These are phyloP conservation scores for Alviniconcha strummeri DNA, from an alignment of 2,888 invertebrate species.

Conservation along the genomic window DNA sequence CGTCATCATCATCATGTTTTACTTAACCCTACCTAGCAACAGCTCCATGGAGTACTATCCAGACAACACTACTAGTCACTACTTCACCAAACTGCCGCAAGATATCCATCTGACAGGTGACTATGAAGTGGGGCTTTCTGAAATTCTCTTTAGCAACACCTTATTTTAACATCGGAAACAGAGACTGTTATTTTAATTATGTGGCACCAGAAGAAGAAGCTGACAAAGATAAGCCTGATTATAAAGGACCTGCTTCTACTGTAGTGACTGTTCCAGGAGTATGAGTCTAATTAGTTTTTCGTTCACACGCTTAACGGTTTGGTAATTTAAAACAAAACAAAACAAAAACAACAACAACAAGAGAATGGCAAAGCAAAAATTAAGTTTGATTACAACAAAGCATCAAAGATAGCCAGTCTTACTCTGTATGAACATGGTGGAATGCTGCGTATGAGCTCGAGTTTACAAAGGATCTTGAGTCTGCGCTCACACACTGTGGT, in stretches of 20 bases:
- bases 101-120: not conserved
- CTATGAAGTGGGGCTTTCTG: not conserved
- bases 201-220: not conserved
- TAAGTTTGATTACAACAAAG: not conserved
- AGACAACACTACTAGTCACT: slow-evolving; percentile 2
- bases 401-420: not conserved
- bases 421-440: not conserved
- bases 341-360: not conserved
- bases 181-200: not conserved
- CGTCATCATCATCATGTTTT: not conserved
- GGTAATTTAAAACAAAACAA: not conserved
- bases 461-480: not conserved
- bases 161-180: not conserved
- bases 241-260: not conserved
- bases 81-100: slow-evolving; percentile 16
- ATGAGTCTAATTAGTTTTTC: not conserved
- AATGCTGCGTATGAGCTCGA: not conserved
- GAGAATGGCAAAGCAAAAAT: not conserved
- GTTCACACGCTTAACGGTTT: not conserved
- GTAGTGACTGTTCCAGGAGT: not conserved
- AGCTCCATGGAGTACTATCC: slow-evolving; percentile 12
- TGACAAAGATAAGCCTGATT: not conserved
- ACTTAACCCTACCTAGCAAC: slow-evolving; percentile 9
- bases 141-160: not conserved
- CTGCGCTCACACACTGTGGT: not conserved